A percentile compares a stretch with the other conserved stretches of the same genome.
Conservation (phyloP, 2,113 vertebrate genomes). For the Myotis brandtii region DNA sequence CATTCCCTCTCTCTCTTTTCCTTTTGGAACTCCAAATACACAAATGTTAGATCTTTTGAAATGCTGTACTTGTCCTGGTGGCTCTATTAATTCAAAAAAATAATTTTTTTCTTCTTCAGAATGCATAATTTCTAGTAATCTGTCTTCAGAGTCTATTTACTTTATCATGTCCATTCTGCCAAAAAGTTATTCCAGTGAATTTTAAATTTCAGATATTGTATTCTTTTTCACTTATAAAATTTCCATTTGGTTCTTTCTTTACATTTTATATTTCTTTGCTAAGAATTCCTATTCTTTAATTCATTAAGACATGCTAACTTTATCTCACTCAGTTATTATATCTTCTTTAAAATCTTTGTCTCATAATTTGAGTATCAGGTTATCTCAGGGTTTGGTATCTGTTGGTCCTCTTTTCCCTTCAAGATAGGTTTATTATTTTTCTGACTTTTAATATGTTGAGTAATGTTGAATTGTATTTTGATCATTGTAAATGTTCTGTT, state of each 20-base stretch:
- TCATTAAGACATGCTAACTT: not conserved
- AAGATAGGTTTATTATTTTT: not conserved
- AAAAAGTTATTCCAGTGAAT: not conserved
- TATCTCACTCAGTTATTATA: not conserved
- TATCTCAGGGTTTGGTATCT: not conserved
- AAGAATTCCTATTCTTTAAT: not conserved
- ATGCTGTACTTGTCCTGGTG: not conserved
- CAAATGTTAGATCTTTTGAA: not conserved
- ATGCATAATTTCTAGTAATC: not conserved
- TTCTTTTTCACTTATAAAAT: slow-evolving; percentile 32
- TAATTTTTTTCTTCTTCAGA: not conserved
- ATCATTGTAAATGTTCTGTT: not conserved
- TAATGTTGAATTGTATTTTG: not conserved
- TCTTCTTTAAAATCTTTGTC: not conserved
- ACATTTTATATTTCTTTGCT: not conserved
- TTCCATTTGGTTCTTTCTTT: not conserved
- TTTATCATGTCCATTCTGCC: not conserved
- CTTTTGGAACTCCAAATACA: not conserved
- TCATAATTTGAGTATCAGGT: not conserved
- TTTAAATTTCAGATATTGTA: not conserved
- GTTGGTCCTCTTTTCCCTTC: not conserved
- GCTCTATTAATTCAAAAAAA: not conserved
- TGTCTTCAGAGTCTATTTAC: not conserved
- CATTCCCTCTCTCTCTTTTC: not conserved
- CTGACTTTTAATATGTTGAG: not conserved